Evolutionary conservation across 2,797 vertebrate species (phyloP).

Genomic region (Dendrocincla fuliginosa): DNA sequence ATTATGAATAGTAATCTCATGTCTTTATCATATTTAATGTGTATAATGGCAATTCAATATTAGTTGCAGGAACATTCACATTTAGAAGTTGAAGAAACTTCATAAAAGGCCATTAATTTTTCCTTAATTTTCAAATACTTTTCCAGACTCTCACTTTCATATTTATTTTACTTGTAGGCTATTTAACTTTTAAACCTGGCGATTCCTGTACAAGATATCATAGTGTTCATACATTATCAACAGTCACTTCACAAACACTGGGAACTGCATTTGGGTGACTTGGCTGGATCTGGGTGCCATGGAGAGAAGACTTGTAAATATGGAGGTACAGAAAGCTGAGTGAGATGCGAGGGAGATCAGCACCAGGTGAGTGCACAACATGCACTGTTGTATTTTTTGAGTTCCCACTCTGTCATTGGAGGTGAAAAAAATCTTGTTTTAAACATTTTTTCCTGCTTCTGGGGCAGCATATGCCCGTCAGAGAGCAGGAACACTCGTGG

Average conservation of each 20-base stretch:
- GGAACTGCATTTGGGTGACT: not conserved
- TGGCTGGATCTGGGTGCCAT: not conserved
- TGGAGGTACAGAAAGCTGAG: not conserved
- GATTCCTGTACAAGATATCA: not conserved
- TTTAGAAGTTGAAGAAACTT: not conserved
- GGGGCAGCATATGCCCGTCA: not conserved
- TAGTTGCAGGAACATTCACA: not conserved
- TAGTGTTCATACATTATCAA: not conserved
- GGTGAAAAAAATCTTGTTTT: not conserved
- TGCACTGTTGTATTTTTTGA: not conserved
- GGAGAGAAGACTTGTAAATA: not conserved
- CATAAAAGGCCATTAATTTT: not conserved
- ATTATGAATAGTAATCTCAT: not conserved
- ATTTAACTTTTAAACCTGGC: not conserved
- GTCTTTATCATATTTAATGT: not conserved
- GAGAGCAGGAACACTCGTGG: not conserved
- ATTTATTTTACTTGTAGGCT: not conserved
- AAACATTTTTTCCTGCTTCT: not conserved
- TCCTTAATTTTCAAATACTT: not conserved
- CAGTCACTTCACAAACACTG: not conserved
- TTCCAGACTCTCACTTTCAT: not conserved
- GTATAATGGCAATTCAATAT: not conserved
- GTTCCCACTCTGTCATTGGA: not conserved
- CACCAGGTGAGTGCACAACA: not conserved
- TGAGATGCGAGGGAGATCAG: not conserved